Conservation (phyloP, 2,797 vertebrate genomes). For the Takifugu rubripes region DNA sequence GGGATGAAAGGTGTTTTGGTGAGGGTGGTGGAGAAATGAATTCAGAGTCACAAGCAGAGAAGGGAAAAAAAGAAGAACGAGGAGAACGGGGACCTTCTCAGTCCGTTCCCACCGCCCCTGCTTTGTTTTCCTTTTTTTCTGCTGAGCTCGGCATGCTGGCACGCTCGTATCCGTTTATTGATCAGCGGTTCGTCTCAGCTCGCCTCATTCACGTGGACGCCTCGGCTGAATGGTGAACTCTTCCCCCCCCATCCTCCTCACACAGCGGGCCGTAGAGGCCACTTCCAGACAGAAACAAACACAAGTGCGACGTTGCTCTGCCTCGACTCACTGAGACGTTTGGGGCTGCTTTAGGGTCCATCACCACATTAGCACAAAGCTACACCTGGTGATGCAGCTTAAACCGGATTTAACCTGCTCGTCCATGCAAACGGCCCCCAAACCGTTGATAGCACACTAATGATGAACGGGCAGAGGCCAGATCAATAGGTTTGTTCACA, state of each 20-base stretch:
- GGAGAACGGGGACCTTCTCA: slow-evolving; percentile 23
- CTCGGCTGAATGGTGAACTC: slow-evolving; percentile 41
- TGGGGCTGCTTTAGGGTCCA: too few relatives aligned
- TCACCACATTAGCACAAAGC: too few relatives aligned
- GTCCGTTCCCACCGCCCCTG: slow-evolving; percentile 8
- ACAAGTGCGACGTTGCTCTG: not conserved
- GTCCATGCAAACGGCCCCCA: too few relatives aligned
- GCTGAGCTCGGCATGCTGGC: slow-evolving; percentile 44
- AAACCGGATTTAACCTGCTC: too few relatives aligned
- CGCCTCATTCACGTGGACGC: slow-evolving; percentile 48
- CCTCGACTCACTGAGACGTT: too few relatives aligned
- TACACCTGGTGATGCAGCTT: too few relatives aligned
- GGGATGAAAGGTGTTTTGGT: slow-evolving; percentile 35
- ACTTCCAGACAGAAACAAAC: slow-evolving; percentile 27
- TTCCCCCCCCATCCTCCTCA: not conserved
- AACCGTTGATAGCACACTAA: too few relatives aligned
- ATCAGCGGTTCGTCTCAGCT: slow-evolving; percentile 44
- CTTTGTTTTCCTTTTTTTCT: slow-evolving; percentile 27
- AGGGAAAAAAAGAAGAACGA: slow-evolving; percentile 1
- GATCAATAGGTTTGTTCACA: too few relatives aligned
- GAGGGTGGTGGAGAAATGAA: slow-evolving; percentile 15
- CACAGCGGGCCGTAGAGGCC: slow-evolving; percentile 11
- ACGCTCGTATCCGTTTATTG: slow-evolving; percentile 45
- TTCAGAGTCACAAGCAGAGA: slow-evolving; percentile 25
- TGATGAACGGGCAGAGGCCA: too few relatives aligned